Percentiles rank a stretch among this genome's conserved stretches.
Conservation (phyloP, 1,140 invertebrate genomes). For the Camponotus pennsylvanicus region DNA sequence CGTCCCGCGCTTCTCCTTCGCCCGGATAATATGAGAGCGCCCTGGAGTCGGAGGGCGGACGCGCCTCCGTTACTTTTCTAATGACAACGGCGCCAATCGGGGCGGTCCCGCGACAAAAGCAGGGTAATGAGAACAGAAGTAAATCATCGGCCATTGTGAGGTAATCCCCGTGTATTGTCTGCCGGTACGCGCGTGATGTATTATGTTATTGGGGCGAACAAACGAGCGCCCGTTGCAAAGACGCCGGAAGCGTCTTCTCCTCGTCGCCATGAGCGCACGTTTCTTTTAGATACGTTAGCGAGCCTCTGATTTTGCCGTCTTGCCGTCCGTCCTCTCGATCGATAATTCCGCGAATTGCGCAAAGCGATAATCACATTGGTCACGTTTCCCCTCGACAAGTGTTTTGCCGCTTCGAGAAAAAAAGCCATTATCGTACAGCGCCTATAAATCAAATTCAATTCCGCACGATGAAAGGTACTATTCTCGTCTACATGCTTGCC, state of each 20-base stretch:
- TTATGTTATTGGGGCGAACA: conserved; percentile 81
- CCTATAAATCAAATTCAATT: conserved; percentile 54
- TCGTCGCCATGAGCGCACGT: conserved; percentile 15
- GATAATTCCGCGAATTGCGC: not conserved
- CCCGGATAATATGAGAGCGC: conserved; percentile 80
- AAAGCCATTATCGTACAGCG: not conserved
- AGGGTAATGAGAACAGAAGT: conserved; percentile 83
- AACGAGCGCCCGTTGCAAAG: conserved; percentile 64
- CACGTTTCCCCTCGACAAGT: conserved; percentile 12
- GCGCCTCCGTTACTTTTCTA: conserved; percentile 83
- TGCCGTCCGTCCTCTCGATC: conserved; percentile 16
- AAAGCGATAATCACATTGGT: conserved; percentile 20
- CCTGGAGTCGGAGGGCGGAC: conserved; percentile 56
- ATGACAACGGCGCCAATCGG: conserved; percentile 78
- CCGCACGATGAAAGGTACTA: conserved; percentile 23
- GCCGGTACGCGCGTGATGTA: conserved; percentile 79
- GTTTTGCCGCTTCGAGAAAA: conserved; percentile 19
- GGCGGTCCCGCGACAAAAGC: conserved; percentile 79
- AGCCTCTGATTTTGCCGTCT: not conserved
- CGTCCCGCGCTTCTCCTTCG: conserved; percentile 32
- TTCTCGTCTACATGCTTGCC: conserved; percentile 16
- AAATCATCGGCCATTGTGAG: conserved; percentile 84
- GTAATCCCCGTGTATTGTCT: conserved; percentile 83
- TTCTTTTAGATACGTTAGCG: conserved; percentile 5
- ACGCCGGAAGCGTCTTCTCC: conserved; percentile 46